Base-by-base conservation (phyloP, 2,888 invertebrate species). In the Agrenia bidenticulata region DNA sequence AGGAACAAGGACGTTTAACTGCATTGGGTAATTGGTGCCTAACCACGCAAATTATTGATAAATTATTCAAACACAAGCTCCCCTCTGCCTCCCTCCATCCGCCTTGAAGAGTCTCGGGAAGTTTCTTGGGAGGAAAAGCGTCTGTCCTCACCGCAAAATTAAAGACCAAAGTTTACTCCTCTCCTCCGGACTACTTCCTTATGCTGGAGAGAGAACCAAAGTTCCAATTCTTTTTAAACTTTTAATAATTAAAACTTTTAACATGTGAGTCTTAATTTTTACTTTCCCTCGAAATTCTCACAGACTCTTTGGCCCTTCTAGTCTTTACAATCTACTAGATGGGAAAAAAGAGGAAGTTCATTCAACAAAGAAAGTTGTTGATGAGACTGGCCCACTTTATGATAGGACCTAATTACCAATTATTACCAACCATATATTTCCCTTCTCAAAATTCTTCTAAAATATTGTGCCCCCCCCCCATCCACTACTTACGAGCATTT, bases 161-260 rank as follows among this genome's bases (percentile, higher is more conserved):
- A 58, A 58, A 45, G 45, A 49, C 58, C 49, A 24, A 58, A 42
- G 45, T 49, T 58, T 32, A 41, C 41, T 39, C 17, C 41, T 19
- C 39, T 37, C 41, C 7, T 57, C 9, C 32, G 15, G 19, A 41
- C 21, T 15, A 45, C 45, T 17, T 15, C 45, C 19, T 45, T 5
- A n/a, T 45, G 19, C 9, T 5, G 45, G 45, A 19, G 45, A 19
- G 15, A 51, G 24, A 23, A 23, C 24, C 21, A 51, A 45, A 51
- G 24, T 51, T 51, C 24, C 21, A 51, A 7, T 51, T 51, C 49
- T 49, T 49, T 21, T 41, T 58, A 24, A 58, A 58, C 58, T 45
- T 58, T 23, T 49, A 57, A 57, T 41, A 57, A 57, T 57, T 57
- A 57, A 42, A 58, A 58, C 58, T 58, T 58, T 58, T 24, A 23